A percentile compares a stretch with the other conserved stretches of the same genome.
Conservation (phyloP, 64 coral and sea anemone species). For the Stichodactyla helianthus region DNA sequence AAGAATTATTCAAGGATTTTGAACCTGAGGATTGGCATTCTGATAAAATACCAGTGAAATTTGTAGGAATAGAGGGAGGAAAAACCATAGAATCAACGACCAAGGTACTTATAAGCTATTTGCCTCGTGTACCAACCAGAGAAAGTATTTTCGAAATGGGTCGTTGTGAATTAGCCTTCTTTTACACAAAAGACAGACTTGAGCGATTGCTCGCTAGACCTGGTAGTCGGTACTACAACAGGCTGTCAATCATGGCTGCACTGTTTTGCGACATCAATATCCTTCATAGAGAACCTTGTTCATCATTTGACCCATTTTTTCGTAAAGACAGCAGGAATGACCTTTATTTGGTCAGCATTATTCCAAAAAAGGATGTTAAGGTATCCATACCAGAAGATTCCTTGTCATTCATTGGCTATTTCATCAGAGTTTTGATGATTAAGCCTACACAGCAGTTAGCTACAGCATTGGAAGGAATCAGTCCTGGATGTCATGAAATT, state of each 20-base stretch:
- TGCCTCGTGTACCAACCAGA: constrained; percentile 34
- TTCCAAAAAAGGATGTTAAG: constrained; percentile 41
- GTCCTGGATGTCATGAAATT: constrained; percentile 46
- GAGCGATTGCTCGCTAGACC: constrained; percentile 70
- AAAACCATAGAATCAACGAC: constrained; percentile 11
- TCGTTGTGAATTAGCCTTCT: constrained; percentile 73
- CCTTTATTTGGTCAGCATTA: constrained; percentile 51
- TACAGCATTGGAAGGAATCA: constrained; percentile 52
- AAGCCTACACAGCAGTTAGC: constrained; percentile 45
- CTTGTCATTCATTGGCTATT: constrained; percentile 52
- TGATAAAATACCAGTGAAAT: constrained; percentile 55
- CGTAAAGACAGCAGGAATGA: constrained; percentile 28
- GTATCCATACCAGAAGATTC: constrained; percentile 31
- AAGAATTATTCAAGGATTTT: constrained; percentile 60
- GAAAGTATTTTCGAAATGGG: constrained; percentile 88
- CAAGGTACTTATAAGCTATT: constrained; percentile 61
- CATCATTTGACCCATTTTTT: constrained; percentile 64
- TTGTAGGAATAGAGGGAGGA: constrained; percentile 78
- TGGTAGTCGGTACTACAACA: constrained; percentile 67
- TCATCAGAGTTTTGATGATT: constrained; percentile 59
- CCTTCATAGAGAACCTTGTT: constrained; percentile 59
- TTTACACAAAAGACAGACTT: constrained; percentile 73
- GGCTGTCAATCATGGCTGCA: constrained; percentile 66
- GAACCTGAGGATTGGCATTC: constrained; percentile 53
- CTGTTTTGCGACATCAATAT: constrained; percentile 78